These are phyloP conservation scores for Leuctra nigra DNA, from an alignment of 2,888 invertebrate species.

Conservation along the genomic window DNA sequence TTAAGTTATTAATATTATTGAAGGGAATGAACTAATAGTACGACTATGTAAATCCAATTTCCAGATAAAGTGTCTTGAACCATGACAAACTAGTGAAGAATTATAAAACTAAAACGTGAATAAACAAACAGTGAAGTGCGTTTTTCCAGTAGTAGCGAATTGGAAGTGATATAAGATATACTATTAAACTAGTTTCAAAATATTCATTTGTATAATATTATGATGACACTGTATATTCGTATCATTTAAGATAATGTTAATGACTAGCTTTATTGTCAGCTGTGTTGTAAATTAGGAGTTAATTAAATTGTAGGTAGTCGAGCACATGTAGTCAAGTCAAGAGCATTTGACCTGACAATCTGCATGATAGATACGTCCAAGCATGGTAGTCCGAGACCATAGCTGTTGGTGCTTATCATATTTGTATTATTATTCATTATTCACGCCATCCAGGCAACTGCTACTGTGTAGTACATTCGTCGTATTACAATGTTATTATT, in stretches of 20 bases:
- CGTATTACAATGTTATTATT: no score
- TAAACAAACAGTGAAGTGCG: not conserved
- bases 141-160: slow-evolving; percentile 10
- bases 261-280: no score
- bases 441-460: slow-evolving; percentile 9
- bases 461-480: slow-evolving; percentile 18
- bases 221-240: not conserved
- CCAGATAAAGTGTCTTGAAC: slow-evolving; percentile 5
- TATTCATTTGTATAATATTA: slow-evolving; percentile 10
- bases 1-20: no score
- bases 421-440: no score
- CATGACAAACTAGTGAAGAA: slow-evolving; percentile 1
- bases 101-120: slow-evolving; percentile 9
- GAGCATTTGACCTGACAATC: not conserved
- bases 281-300: no score
- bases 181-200: slow-evolving; percentile 7
- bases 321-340: not conserved
- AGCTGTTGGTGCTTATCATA: slow-evolving; percentile 15
- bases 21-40: no score
- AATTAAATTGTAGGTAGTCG: no score
- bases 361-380: no score
- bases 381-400: no score
- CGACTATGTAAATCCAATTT: no score
- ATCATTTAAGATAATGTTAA: no score
- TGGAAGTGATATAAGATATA: slow-evolving; percentile 10